Evolutionary conservation across 2,113 vertebrate genomes (phyloP).

Genomic region (Aphelocoma coerulescens): DNA sequence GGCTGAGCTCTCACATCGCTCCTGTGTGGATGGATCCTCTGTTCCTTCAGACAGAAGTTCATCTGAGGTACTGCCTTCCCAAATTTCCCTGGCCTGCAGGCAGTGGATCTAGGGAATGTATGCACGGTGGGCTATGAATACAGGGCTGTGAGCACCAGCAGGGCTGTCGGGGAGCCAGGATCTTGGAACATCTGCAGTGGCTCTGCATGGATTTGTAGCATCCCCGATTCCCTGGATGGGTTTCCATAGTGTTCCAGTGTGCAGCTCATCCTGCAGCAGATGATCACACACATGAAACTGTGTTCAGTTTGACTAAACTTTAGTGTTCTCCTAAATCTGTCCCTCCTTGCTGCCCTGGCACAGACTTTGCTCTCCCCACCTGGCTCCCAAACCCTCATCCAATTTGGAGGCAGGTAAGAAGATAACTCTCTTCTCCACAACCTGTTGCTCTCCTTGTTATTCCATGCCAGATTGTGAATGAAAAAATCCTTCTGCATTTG

Average conservation of each 20-base stretch:
- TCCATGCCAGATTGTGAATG: constrained; percentile 26
- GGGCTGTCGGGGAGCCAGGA: neutral
- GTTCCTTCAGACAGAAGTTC: neutral
- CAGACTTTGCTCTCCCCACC: neutral
- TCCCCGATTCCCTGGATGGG: neutral
- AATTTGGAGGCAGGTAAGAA: neutral
- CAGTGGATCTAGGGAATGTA: neutral
- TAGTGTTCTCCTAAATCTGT: neutral
- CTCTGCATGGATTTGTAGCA: neutral
- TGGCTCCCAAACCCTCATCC: neutral
- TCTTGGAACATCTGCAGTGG: neutral
- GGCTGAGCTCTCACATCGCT: neutral
- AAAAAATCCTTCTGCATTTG: neutral
- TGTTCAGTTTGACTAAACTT: neutral
- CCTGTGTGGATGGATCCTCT: neutral
- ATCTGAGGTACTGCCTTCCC: neutral
- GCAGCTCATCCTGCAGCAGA: neutral
- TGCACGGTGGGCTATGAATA: neutral
- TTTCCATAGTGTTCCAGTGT: neutral
- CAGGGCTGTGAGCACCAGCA: neutral
- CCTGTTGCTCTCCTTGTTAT: neutral
- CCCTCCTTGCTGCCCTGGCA: neutral
- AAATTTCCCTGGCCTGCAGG: neutral
- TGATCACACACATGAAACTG: neutral
- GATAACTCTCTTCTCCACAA: neutral